Evolutionary conservation across 2,113 vertebrate species (phyloP), one percentile per base, ranked within the genome.

Genomic region (Leptosomus discolor): DNA sequence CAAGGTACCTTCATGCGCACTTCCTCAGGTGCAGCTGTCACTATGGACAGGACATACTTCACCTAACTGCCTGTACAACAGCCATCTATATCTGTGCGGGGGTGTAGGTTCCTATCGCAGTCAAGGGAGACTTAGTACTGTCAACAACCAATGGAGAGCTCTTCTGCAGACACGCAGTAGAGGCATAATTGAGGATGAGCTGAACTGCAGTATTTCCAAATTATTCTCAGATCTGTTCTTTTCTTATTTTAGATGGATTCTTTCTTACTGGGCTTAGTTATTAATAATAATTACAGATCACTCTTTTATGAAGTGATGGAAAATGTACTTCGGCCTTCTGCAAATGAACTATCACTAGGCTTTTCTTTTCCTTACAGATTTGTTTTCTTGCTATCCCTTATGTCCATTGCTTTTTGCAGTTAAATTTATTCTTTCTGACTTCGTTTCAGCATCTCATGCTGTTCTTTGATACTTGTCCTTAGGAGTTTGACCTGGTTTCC

Each of bases 401-500:
- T 18, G 19, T 56, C 18, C 22, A 34, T 34, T 87, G 27, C 14
- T 68, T 91, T 80, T 75, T 75, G 27, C 34, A n/a, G 56, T 75
- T 85, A 61, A 64, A 75, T 82, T 78, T 89, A 63, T 51, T 12
- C 18, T 50, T 77, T 75, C 15, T 68, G 7, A 85, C 29, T 85
- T 78, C 67, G 43, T 80, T 95, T 88, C 48, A 78, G 51, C 37
- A 70, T 82, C 60, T 75, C 48, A 21, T 39, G 30, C 73, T 89
- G 5, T 91, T 95, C 73, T 93, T 96, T 93, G 36, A 22, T 60
- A 41, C 34, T 95, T 70, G 46, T 74, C 51, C 48, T 67, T 45
- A 65, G 53, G 36, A 90, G 34, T 82, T 57, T 96, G 94, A 88
- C 87, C 87, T 88, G 65, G 24, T 76, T 96, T 93, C 74, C 26